Base-by-base conservation (phyloP, 2,888 invertebrate species). In the Meganola albula region DNA sequence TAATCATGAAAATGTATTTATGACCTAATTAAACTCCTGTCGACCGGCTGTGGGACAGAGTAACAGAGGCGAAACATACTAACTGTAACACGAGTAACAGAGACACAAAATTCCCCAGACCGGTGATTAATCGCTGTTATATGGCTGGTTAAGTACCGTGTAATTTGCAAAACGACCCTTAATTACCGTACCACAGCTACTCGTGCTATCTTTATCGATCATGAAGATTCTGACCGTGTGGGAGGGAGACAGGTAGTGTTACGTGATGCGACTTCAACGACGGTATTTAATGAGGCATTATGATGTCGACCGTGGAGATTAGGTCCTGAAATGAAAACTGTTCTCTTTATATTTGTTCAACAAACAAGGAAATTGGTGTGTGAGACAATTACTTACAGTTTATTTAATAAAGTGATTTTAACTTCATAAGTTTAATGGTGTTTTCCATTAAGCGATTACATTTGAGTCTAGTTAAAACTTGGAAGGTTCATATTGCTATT, bases 141-240 rank as follows among this genome's bases (percentile, higher is more conserved):
- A 89, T 89, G 89, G 89, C 88, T 89, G 86, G 86, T 88, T 90
- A 90, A 91, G 90, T 90, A 89, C 89, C 90, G 87, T 90, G 90
- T 90, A 90, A 90, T 90, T 90, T 90, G 90, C 90, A 90, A 90
- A 90, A 90, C 89, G 89, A 89, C 88, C 89, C 89, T 89, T 90
- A 90, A 90, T 90, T 87, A 86, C 82, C 83, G 74, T 67, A 64
- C 79, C 78, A 77, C 69, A 71, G 75, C 80, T 82, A 79, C 84
- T 74, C 65, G 70, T 59, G 61, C 73, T 58, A 49, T 79, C 82
- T 71, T 73, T 72, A 65, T 79, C 77, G 59, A 44, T 28, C 54
- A 42, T 30, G 21, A 44, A 41, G 44, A 48, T 43, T 49, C 40
- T 13, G 22, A 31, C 37, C 35, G 39, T 10, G 72, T 40, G 54